These are phyloP conservation scores for Alosa alosa DNA, from an alignment of 2,113 vertebrate genomes.

Conservation along the genomic window DNA sequence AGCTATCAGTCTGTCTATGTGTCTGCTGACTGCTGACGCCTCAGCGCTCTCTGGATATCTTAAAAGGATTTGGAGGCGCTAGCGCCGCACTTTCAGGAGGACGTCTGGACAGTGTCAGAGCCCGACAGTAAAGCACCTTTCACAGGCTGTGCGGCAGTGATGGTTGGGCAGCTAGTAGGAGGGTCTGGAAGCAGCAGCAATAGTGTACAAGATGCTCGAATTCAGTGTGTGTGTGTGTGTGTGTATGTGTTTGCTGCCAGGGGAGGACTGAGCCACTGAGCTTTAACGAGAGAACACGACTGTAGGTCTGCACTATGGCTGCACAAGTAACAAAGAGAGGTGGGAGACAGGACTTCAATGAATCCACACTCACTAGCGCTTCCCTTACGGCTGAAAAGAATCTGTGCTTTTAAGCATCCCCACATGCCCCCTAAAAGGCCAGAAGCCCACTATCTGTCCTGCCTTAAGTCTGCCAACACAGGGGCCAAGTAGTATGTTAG, in stretches of 20 bases:
- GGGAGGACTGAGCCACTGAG: too few relatives aligned
- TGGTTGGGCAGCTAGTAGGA: not conserved
- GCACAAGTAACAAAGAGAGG: too few relatives aligned
- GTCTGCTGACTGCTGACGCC: not conserved
- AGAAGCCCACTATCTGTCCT: too few relatives aligned
- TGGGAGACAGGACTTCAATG: too few relatives aligned
- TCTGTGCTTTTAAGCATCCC: too few relatives aligned
- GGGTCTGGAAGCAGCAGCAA: not conserved
- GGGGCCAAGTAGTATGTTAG: too few relatives aligned
- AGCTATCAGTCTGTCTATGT: not conserved
- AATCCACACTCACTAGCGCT: too few relatives aligned
- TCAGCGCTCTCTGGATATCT: conserved; percentile 38
- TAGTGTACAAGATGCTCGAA: not conserved
- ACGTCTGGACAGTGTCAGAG: conserved; percentile 42
- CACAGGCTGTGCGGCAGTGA: not conserved
- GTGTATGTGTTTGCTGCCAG: not conserved
- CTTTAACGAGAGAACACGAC: too few relatives aligned
- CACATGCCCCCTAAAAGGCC: too few relatives aligned
- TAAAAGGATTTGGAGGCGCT: conserved; percentile 21
- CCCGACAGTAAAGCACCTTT: not conserved
- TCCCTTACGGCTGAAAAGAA: too few relatives aligned
- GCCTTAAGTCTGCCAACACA: too few relatives aligned
- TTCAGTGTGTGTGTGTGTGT: not conserved
- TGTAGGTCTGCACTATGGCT: too few relatives aligned
- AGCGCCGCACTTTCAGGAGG: conserved; percentile 21